Evolutionary conservation across 1,140 invertebrate species (phyloP).

Genomic region (Condylostylus longicornis): DNA sequence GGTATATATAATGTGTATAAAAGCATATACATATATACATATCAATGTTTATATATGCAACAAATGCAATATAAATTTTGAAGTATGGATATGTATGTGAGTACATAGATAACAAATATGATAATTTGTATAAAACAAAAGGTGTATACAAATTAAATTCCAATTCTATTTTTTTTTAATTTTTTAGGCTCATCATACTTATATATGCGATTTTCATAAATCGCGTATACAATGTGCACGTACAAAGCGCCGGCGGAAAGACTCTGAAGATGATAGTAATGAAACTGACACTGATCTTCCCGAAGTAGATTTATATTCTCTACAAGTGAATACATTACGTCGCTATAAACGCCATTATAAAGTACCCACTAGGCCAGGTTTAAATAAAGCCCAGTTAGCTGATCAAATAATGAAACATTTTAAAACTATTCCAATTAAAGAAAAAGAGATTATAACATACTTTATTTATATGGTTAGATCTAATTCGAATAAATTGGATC

Average conservation of each 20-base stretch:
- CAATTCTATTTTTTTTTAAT: background rate
- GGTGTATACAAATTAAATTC: background rate
- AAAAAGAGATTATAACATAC: constrained; percentile 89
- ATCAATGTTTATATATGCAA: too few species aligned
- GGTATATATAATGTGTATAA: background rate
- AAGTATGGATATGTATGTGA: too few species aligned
- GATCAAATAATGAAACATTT: constrained; percentile 92
- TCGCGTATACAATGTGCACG: constrained; percentile 85
- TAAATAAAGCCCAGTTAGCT: constrained; percentile 88
- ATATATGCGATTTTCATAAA: constrained; percentile 95
- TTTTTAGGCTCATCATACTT: constrained; percentile 72
- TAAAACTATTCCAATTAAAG: constrained; percentile 79
- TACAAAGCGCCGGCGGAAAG: constrained; percentile 70
- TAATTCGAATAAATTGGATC: constrained; percentile 82
- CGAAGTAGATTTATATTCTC: constrained; percentile 82
- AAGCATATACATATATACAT: too few species aligned
- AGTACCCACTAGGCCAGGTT: constrained; percentile 70
- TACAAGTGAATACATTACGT: constrained; percentile 83
- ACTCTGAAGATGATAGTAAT: constrained; percentile 84
- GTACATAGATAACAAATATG: background rate
- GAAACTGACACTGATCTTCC: constrained; percentile 75
- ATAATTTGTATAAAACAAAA: constrained; percentile 1
- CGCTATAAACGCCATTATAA: constrained; percentile 90
- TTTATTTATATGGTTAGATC: constrained; percentile 95
- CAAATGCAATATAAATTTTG: too few species aligned